Percentiles rank a stretch among this genome's conserved stretches.
These are phyloP conservation scores for Chaitophorus viminalis DNA, from an alignment of 2,888 invertebrate species.

Conservation along the genomic window DNA sequence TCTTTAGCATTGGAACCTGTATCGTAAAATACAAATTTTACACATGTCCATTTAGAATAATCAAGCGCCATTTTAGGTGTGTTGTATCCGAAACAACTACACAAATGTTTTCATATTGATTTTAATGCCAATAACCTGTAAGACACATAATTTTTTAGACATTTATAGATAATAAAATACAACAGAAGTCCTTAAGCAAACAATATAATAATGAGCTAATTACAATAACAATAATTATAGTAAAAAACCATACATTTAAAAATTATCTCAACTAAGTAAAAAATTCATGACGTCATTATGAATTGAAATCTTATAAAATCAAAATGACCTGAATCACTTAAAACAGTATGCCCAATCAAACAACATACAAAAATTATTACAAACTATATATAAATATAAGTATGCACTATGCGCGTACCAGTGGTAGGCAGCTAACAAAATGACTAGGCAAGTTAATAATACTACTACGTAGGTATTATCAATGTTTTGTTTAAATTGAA, in stretches of 20 bases:
- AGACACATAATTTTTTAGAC: neutral
- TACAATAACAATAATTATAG: neutral
- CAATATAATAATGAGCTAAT: neutral
- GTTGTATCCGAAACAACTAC: conserved; percentile 39
- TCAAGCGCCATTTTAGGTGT: conserved; percentile 11
- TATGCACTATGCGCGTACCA: neutral
- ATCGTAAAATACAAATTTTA: conserved; percentile 57
- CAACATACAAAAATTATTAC: neutral
- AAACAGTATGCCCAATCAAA: neutral
- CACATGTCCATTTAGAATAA: conserved; percentile 42
- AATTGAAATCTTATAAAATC: neutral
- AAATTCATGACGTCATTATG: neutral
- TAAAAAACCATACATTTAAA: neutral
- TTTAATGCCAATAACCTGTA: neutral
- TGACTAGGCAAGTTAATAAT: conserved; percentile 46
- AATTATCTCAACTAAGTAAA: neutral
- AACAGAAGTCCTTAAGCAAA: neutral
- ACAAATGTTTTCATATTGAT: neutral
- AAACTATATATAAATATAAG: neutral
- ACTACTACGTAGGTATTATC: conserved; percentile 6
- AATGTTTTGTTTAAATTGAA: conserved; percentile 2
- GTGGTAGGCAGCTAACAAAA: conserved; percentile 9
- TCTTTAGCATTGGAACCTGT: conserved; percentile 23
- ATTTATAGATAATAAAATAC: neutral
- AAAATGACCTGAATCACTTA: neutral